phyloP scores from a whole-genome alignment of 2,797 vertebrate species.

The Rhinoraja longicauda region DNA sequence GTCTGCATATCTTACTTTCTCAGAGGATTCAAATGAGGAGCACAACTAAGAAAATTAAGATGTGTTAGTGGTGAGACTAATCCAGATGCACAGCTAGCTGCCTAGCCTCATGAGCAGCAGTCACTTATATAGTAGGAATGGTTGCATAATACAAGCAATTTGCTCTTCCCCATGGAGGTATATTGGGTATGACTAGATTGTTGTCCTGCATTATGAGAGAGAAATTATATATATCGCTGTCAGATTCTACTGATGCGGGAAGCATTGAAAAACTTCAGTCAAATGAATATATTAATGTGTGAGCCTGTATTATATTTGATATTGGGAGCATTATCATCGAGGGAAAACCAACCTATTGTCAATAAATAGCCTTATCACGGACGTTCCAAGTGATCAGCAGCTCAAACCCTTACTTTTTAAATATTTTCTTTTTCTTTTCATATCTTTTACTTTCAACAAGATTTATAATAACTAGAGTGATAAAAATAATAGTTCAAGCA shows the following conservation, averaged over 20 bases:
- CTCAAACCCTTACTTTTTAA: constrained; percentile 42
- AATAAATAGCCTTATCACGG: not conserved
- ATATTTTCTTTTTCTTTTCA: constrained; percentile 41
- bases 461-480: constrained; percentile 26
- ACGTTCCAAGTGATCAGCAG: constrained; percentile 44
- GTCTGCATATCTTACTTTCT: no score
- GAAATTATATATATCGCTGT: not conserved
- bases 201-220: no score
- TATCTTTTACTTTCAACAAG: constrained; percentile 41
- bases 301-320: not conserved
- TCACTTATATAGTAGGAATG: no score
- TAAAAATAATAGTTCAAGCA: not conserved
- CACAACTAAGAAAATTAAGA: no score
- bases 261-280: not conserved
- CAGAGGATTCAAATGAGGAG: no score
- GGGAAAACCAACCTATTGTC: no score
- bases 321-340: not conserved
- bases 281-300: not conserved
- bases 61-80: no score
- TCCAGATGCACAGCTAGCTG: no score
- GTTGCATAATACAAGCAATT: no score
- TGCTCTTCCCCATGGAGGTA: no score
- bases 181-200: no score
- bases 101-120: no score
- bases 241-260: not conserved